phyloP scores from a whole-genome alignment of 2,888 invertebrate genomes.

The Coenonympha glycerion region DNA sequence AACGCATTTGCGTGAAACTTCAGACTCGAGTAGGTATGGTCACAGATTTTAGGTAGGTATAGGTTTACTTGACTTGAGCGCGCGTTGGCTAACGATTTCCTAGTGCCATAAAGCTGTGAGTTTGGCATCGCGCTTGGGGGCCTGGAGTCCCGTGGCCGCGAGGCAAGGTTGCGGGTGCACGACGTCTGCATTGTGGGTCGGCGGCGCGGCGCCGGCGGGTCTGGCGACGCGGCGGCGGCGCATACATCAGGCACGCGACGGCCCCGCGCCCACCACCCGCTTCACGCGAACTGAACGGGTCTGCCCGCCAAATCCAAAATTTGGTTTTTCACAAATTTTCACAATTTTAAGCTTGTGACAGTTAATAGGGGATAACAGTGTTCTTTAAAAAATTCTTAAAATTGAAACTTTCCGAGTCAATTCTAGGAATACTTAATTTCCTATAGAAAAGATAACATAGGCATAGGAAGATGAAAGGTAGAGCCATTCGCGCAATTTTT shows the following conservation, averaged over 20 bases:
- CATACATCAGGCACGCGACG: constrained; percentile 72
- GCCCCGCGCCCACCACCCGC: constrained; percentile 30
- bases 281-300: background rate
- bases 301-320: too few species aligned
- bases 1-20: constrained; percentile 3
- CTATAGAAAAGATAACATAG: too few species aligned
- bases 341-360: too few species aligned
- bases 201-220: constrained; percentile 69
- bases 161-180: constrained; percentile 54
- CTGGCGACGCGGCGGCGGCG: constrained; percentile 71
- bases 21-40: background rate
- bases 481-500: too few species aligned
- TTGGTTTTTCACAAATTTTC: too few species aligned
- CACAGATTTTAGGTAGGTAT: too few species aligned
- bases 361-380: too few species aligned
- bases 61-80: constrained; percentile 7
- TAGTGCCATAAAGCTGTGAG: constrained; percentile 27
- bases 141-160: constrained; percentile 44
- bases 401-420: too few species aligned
- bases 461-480: too few species aligned
- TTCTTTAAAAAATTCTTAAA: too few species aligned
- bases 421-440: too few species aligned
- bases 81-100: constrained; percentile 30
- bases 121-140: constrained; percentile 27
- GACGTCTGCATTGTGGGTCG: constrained; percentile 71